Conservation (phyloP, 2,888 invertebrate genomes). For the Octonoba sinensis region DNA sequence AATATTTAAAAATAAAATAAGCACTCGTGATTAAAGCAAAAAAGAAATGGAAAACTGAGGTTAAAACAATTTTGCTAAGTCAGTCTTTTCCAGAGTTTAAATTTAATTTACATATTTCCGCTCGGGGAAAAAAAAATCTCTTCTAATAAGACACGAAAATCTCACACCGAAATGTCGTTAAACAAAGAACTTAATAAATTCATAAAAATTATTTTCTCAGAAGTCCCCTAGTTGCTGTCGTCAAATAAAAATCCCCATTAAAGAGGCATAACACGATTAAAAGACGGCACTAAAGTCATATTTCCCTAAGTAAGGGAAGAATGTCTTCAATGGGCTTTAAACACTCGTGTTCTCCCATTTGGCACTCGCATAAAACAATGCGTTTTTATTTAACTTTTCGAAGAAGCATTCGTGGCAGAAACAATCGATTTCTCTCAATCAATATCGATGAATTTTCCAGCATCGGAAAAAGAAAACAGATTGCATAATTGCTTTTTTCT, state of each 20-base stretch:
- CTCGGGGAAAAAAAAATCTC: too few relatives aligned
- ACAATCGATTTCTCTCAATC: slow-evolving; percentile 52
- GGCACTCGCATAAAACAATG: slow-evolving; percentile 29
- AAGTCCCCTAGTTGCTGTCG: neutral
- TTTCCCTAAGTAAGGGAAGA: neutral
- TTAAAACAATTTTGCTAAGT: too few relatives aligned
- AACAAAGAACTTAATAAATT: too few relatives aligned
- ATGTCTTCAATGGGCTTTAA: neutral
- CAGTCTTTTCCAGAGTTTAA: too few relatives aligned
- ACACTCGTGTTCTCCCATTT: slow-evolving; percentile 14
- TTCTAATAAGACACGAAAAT: too few relatives aligned
- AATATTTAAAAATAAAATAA: too few relatives aligned
- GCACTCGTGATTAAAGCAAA: too few relatives aligned
- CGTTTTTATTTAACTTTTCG: slow-evolving; percentile 46
- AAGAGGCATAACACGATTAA: slow-evolving; percentile 6
- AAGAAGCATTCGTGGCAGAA: slow-evolving; percentile 33
- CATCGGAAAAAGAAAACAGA: slow-evolving; percentile 8
- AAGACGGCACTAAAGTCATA: slow-evolving; percentile 1
- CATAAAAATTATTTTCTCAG: too few relatives aligned
- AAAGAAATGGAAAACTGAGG: too few relatives aligned
- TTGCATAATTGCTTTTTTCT: slow-evolving; percentile 56
- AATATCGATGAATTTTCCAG: slow-evolving; percentile 49
- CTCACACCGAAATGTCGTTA: too few relatives aligned
- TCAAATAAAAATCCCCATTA: slow-evolving; percentile 3
- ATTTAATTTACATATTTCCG: too few relatives aligned